Percentiles rank a stretch among this genome's conserved stretches.
phyloP scores from a whole-genome alignment of 2,888 invertebrate genomes.

The Criorhina ranunculi region DNA sequence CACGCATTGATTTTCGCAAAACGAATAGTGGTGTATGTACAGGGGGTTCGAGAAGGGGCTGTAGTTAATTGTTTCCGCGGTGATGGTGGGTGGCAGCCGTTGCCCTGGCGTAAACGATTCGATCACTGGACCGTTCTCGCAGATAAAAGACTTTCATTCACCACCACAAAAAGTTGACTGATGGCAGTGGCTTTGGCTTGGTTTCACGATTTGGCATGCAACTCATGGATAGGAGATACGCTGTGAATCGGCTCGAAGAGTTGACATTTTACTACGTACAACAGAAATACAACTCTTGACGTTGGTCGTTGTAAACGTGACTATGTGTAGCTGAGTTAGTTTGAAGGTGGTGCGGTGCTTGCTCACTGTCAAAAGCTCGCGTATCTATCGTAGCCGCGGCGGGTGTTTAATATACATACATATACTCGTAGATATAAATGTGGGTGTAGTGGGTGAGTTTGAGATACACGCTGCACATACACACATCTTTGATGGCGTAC shows the following conservation, averaged over 20 bases:
- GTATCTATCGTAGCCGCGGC: constrained; percentile 59
- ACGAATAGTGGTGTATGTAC: constrained; percentile 10
- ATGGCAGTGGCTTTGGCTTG: constrained; percentile 67
- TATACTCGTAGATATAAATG: constrained; percentile 32
- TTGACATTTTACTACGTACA: constrained; percentile 77
- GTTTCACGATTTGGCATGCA: constrained; percentile 73
- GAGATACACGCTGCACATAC: constrained; percentile 20
- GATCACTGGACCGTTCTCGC: constrained; percentile 69
- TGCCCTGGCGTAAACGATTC: constrained; percentile 63
- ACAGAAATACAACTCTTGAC: constrained; percentile 74
- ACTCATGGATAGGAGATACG: constrained; percentile 73
- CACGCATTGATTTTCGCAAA: constrained; percentile 53
- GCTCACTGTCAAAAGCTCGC: constrained; percentile 62
- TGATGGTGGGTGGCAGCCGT: constrained; percentile 69
- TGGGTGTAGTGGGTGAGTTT: constrained; percentile 56
- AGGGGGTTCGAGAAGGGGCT: constrained; percentile 4
- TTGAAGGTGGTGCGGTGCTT: constrained; percentile 56
- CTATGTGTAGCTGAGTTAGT: constrained; percentile 66
- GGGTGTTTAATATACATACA: constrained; percentile 15
- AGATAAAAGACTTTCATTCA: constrained; percentile 74
- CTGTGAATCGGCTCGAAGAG: constrained; percentile 72
- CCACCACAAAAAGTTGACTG: constrained; percentile 74
- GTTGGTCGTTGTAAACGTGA: constrained; percentile 75
- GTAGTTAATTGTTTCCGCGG: constrained; percentile 56
- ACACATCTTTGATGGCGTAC: constrained; percentile 61